Evolutionary conservation across 1,140 invertebrate species (phyloP), one percentile per base, ranked within the genome.

Genomic region (Drosophila seguyi): DNA sequence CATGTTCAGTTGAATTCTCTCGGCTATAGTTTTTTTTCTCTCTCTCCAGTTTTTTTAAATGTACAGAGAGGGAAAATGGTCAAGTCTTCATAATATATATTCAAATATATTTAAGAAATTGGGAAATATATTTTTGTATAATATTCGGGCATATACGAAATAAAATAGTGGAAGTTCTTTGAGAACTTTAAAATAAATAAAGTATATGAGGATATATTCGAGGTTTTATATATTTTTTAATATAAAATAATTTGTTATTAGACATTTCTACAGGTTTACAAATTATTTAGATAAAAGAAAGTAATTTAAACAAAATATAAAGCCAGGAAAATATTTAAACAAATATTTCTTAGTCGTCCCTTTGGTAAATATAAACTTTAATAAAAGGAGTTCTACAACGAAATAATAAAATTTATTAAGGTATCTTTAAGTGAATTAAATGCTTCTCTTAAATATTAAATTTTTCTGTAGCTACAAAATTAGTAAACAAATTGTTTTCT

Each of bases 1-100:
- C 42, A 57, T 59, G 55, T 59, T 50, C 74, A 27, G 38, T 25
- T 61, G 4, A 39, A 31, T 50, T 55, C 41, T 57, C 50, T 53
- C n/a, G 31, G 41, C 25, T 55, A 27, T 75, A 22, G n/a, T 56
- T 56, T 57, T 56, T 42, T 31, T n/a, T n/a, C n/a, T 50, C n/a
- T 45, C 22, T 60, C n/a, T 14, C 2, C 18, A 38, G 36, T 27
- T 16, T 52, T 77, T 68, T 42, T 13, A 39, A 42, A 16, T 13
- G 6, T 27, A 8, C 61, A 45, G 42, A 27, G 2, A 8, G 39
- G 57, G 13, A 42, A 53, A 18, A 48, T n/a, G n/a, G n/a, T n/a
- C n/a, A n/a, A n/a, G n/a, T n/a, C n/a, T n/a, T n/a, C n/a, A n/a
- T n/a, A n/a, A n/a, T n/a, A n/a, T n/a, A n/a, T n/a, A n/a, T n/a